Conservation (phyloP, 37 sponge, comb jelly and placozoan species). For the Halichondria panicea region DNA sequence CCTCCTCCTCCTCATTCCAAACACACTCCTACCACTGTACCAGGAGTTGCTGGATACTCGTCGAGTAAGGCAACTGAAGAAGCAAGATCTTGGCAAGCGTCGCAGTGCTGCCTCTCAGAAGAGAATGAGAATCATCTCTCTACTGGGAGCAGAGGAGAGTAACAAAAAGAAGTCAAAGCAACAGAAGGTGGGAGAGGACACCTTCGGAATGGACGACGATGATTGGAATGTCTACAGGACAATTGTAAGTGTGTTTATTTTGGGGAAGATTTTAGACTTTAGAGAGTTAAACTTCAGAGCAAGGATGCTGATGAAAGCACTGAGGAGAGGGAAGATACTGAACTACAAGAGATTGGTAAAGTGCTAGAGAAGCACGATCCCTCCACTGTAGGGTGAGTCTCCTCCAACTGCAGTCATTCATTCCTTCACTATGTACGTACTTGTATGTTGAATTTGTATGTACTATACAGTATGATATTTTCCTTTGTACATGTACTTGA, state of each 20-base stretch:
- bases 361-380: constrained; percentile 78
- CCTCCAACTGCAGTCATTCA: too few species aligned
- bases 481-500: too few species aligned
- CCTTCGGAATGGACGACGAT: constrained; percentile 91
- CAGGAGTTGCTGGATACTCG: constrained; percentile 76
- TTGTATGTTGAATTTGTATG: background rate
- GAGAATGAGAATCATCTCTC: constrained; percentile 90
- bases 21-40: too few species aligned
- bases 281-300: constrained; percentile 17
- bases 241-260: constrained; percentile 67
- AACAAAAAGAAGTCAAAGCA: constrained; percentile 51
- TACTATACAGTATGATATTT: too few species aligned
- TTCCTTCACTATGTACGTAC: background rate
- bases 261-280: background rate
- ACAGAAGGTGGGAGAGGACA: constrained; percentile 82
- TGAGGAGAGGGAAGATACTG: constrained; percentile 82
- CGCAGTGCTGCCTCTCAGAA: constrained; percentile 89
- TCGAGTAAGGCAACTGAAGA: constrained; percentile 56
- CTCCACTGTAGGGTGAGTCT: constrained; percentile 22
- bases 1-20: too few species aligned
- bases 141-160: constrained; percentile 70
- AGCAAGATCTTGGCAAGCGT: constrained; percentile 74
- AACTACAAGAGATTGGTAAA: constrained; percentile 73
- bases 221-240: constrained; percentile 89
- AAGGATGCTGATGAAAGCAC: constrained; percentile 74